Evolutionary conservation across 2,797 vertebrate species (phyloP).

Genomic region (Semaprochilodus insignis): DNA sequence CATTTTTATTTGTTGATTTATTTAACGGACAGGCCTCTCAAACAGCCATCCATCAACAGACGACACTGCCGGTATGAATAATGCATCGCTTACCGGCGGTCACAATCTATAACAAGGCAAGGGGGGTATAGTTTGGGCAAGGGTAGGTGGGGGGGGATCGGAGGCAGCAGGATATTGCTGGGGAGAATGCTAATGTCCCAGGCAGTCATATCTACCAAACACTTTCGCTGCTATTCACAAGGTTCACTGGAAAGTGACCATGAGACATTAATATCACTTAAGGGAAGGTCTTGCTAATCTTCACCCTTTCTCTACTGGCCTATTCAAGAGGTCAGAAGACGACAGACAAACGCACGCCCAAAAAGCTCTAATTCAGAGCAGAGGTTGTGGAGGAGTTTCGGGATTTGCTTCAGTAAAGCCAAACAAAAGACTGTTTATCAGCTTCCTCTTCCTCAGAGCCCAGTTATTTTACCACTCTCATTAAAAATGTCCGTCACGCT

Average conservation of each 20-base stretch:
- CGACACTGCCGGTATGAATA: conserved; percentile 98
- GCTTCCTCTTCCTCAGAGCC: conserved; percentile 49
- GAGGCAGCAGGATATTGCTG: conserved; percentile 74
- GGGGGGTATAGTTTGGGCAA: conserved; percentile 63
- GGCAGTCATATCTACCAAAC: conserved; percentile 83
- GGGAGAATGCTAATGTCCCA: conserved; percentile 85
- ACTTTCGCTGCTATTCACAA: conserved; percentile 86
- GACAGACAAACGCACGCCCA: conserved; percentile 2
- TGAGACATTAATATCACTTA: conserved; percentile 88
- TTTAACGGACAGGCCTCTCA: conserved; percentile 98
- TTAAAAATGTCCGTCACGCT: conserved; percentile 60
- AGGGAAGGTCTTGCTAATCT: conserved; percentile 63
- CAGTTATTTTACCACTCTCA: conserved; percentile 68
- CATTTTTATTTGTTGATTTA: conserved; percentile 99
- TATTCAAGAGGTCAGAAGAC: not conserved
- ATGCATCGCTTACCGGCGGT: conserved; percentile 96
- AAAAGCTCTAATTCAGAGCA: conserved; percentile 24
- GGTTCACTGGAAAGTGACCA: conserved; percentile 87
- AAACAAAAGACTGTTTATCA: conserved; percentile 61
- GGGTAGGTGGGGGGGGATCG: conserved; percentile 50
- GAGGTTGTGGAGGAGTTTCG: conserved; percentile 15
- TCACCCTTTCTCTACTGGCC: conserved; percentile 57
- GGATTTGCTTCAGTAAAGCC: conserved; percentile 53
- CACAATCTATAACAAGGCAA: conserved; percentile 93
- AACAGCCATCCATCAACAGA: conserved; percentile 98